Conservation (phyloP, 2,888 invertebrate species). For the Dione juno region DNA sequence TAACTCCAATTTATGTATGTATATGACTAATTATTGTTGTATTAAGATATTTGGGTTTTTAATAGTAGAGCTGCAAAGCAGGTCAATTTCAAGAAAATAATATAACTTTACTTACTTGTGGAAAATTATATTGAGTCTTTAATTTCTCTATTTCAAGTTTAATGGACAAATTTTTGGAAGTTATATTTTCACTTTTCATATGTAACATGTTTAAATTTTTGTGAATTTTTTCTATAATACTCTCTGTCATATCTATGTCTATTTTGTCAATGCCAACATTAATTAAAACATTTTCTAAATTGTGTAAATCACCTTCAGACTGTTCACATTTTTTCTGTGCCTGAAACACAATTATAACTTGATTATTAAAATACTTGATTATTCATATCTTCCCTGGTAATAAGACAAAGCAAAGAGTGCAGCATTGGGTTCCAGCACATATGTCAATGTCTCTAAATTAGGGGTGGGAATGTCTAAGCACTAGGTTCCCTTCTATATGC, state of each 20-base stretch:
- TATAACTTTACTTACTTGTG: slow-evolving; percentile 59
- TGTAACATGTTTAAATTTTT: slow-evolving; percentile 64
- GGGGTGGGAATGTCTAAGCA: too few relatives aligned
- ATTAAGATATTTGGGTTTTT: background rate
- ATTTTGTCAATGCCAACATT: slow-evolving; percentile 66
- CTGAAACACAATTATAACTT: slow-evolving; percentile 52
- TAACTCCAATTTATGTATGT: too few relatives aligned
- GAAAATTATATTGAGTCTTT: slow-evolving; percentile 54
- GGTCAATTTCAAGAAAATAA: slow-evolving; percentile 9
- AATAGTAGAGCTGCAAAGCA: background rate
- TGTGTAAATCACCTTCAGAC: slow-evolving; percentile 78
- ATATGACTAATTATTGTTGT: too few relatives aligned
- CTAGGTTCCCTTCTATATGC: too few relatives aligned
- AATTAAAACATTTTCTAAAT: slow-evolving; percentile 66
- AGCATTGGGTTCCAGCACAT: too few relatives aligned
- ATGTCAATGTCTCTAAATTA: too few relatives aligned
- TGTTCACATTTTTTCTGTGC: slow-evolving; percentile 68
- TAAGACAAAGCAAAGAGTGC: too few relatives aligned
- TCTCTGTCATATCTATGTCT: slow-evolving; percentile 58
- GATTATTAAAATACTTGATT: background rate
- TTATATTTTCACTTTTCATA: slow-evolving; percentile 71
- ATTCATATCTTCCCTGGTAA: too few relatives aligned
- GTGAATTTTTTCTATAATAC: slow-evolving; percentile 67
- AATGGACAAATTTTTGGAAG: slow-evolving; percentile 66
- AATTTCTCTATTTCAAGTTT: slow-evolving; percentile 72